Base-by-base conservation (phyloP, 1,140 invertebrate genomes). In the Periplaneta americana region DNA sequence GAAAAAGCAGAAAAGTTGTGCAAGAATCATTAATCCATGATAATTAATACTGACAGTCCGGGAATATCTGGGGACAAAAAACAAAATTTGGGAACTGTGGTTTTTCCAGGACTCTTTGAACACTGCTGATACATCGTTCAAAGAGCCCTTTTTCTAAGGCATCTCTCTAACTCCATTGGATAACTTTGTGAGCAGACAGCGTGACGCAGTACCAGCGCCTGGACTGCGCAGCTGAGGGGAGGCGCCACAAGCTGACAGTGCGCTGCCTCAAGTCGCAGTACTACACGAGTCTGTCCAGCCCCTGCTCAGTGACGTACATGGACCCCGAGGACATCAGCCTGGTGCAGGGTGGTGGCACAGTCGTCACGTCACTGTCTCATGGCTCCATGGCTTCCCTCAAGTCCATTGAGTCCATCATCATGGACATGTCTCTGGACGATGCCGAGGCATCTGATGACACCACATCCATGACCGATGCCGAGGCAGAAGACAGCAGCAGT, bases 231-330 rank as follows among this genome's bases (percentile, higher is more conserved):
- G 79, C 8, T 9, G 81, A 9, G 2, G 34, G 34, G 39, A 57
- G n/a, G n/a, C 36, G 34, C 2, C 74, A 76, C 31, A 66, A 28
- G 35, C 32, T 78, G 33, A 82, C 81, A 22, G 81, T 82, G 4
- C 31, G 76, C 3, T 82, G 75, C 35, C 81, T 82, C 13, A 77
- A 78, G 75, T 78, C 81, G 0, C 75, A 77, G 18, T 77, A 77
- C 75, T 77, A 77, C 75, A 77, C 75, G 8, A 77, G 75, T 22
- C 39, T 48, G 15, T 48, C 39, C 39, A 48, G 39, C 15, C 39
- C 39, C 15, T 6, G 39, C 39, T 6, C 39, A 4, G 39, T 48
- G 15, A 48, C 39, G 5, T 48, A 48, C 15, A 48, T 48, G 13
- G 39, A 48, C 22, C 39, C 39, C 13, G 39, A 48, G 15, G 15